These are phyloP conservation scores for Subacronicta megacephala DNA, from an alignment of 2,888 invertebrate genomes.

Conservation along the genomic window DNA sequence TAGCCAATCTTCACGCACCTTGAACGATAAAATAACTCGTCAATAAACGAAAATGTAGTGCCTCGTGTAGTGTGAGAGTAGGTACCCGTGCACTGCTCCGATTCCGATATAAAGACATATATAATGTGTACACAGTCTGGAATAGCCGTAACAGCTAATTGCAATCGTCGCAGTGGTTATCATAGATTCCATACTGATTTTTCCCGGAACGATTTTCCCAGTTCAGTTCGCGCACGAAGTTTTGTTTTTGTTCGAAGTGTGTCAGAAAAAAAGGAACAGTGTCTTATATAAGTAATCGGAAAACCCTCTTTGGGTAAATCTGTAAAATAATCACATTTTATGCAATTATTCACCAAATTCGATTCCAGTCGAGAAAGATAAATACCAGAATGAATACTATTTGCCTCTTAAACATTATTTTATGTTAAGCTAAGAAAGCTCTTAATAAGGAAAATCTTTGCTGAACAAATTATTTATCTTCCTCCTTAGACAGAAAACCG, in stretches of 20 bases:
- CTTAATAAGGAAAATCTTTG: constrained; percentile 22
- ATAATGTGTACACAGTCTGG: constrained; percentile 1
- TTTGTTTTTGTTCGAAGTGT: too few relatives aligned
- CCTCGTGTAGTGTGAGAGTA: not conserved
- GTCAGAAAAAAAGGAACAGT: too few relatives aligned
- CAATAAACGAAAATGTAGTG: not conserved
- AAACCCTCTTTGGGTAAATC: too few relatives aligned
- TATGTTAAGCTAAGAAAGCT: constrained; percentile 8
- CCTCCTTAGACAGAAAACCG: not conserved
- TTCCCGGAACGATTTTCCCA: not conserved
- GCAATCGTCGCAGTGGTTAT: constrained; percentile 22
- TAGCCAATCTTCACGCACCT: too few relatives aligned
- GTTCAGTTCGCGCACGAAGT: too few relatives aligned
- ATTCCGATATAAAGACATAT: constrained; percentile 14
- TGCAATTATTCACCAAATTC: not conserved
- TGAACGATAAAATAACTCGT: not conserved
- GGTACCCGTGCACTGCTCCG: constrained; percentile 6
- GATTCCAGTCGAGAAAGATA: constrained; percentile 2
- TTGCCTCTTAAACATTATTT: constrained; percentile 13
- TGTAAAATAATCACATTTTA: too few relatives aligned
- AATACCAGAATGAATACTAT: constrained; percentile 10
- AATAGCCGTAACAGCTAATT: constrained; percentile 29
- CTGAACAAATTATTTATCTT: constrained; percentile 6
- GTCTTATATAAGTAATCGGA: too few relatives aligned
- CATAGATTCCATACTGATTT: constrained; percentile 15